A percentile compares a stretch with the other conserved stretches of the same genome.
Evolutionary conservation across 2,113 vertebrate species (phyloP).

Genomic region (Megatriorchis doriae): DNA sequence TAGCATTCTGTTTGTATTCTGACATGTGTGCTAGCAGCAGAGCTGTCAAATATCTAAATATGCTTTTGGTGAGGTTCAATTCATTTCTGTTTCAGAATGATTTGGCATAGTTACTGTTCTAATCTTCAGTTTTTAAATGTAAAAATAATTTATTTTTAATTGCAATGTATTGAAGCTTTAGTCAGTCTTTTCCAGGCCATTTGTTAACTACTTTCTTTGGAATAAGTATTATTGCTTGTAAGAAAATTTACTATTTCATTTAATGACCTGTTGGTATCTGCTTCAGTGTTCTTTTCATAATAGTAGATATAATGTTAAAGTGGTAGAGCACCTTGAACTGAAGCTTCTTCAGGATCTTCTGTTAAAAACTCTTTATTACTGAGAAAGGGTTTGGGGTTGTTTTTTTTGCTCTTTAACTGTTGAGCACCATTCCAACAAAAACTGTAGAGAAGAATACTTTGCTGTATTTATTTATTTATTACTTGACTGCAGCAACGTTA

Average conservation of each 20-base stretch:
- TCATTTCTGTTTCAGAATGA: constrained; percentile 2
- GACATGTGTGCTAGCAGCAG: neutral
- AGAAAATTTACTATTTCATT: constrained; percentile 44
- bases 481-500: constrained; percentile 51
- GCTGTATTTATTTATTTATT: constrained; percentile 79
- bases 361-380: constrained; percentile 30
- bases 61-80: neutral
- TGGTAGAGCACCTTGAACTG: constrained; percentile 50
- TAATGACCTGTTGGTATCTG: constrained; percentile 38
- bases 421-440: constrained; percentile 20
- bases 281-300: constrained; percentile 50
- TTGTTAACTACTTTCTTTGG: constrained; percentile 40
- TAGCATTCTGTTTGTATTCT: constrained; percentile 15
- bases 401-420: neutral
- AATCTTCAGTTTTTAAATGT: constrained; percentile 13
- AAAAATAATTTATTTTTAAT: constrained; percentile 55
- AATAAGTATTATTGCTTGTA: constrained; percentile 36
- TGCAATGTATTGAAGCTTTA: constrained; percentile 11
- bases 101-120: constrained; percentile 1
- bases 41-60: constrained; percentile 15
- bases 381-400: neutral
- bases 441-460: constrained; percentile 41
- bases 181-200: constrained; percentile 8
- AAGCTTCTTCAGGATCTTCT: constrained; percentile 31
- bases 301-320: neutral